phyloP scores from a whole-genome alignment of 2,113 vertebrate genomes.

The Pteropus alecto region DNA sequence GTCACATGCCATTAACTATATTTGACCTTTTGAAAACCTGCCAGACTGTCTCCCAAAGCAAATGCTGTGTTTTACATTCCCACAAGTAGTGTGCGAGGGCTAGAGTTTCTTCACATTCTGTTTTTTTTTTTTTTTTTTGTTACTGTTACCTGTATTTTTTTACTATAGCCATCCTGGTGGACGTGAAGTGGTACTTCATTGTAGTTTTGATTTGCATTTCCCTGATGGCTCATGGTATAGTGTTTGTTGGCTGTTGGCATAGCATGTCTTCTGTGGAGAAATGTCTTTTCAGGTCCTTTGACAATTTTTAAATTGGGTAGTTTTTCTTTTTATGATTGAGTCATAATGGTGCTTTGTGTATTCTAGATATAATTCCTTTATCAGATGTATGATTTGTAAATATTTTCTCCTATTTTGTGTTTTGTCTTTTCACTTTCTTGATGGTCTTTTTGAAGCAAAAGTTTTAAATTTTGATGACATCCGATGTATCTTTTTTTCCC shows the following conservation, averaged over 20 bases:
- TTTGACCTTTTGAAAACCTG: background rate
- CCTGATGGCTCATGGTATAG: background rate
- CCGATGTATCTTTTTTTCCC: background rate
- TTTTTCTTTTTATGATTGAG: background rate
- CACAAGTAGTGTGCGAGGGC: no score
- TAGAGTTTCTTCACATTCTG: background rate
- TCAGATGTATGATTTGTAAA: background rate
- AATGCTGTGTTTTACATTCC: background rate
- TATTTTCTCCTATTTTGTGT: background rate
- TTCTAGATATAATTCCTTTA: background rate
- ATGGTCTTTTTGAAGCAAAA: background rate
- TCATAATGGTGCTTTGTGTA: background rate
- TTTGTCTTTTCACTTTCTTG: background rate
- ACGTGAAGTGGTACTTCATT: background rate
- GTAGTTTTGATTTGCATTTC: background rate
- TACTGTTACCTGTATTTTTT: background rate
- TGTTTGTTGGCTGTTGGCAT: background rate
- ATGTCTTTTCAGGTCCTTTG: background rate
- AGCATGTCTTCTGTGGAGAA: background rate
- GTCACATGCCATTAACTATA: background rate
- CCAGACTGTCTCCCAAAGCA: background rate
- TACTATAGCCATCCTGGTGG: background rate
- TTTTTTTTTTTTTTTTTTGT: background rate
- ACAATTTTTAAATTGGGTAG: background rate
- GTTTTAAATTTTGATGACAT: background rate